These are phyloP conservation scores for Craseonycteris thonglongyai DNA, from an alignment of 2,113 vertebrate genomes.

Conservation along the genomic window DNA sequence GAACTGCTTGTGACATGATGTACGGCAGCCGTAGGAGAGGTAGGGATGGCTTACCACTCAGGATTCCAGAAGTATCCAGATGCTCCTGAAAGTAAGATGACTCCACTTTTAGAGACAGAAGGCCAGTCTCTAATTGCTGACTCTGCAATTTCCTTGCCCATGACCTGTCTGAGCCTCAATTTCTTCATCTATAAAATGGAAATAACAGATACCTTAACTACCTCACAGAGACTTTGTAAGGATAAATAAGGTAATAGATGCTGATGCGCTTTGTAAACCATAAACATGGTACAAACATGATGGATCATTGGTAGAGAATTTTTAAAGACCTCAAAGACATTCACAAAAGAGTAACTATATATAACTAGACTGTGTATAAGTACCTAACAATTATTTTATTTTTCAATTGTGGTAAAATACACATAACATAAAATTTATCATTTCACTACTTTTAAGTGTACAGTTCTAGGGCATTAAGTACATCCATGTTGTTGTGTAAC, in stretches of 20 bases:
- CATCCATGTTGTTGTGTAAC: background rate
- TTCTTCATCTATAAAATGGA: background rate
- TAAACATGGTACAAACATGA: background rate
- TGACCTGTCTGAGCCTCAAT: background rate
- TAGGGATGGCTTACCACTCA: background rate
- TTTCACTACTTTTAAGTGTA: background rate
- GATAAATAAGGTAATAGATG: background rate
- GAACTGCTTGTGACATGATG: background rate
- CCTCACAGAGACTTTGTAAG: background rate
- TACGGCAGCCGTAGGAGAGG: background rate
- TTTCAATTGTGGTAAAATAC: background rate
- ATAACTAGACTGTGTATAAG: background rate
- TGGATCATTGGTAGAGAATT: background rate
- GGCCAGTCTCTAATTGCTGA: background rate
- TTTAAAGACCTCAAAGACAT: background rate
- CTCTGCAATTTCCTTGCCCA: background rate
- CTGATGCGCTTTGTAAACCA: background rate
- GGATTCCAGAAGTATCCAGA: background rate
- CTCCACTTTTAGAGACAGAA: background rate
- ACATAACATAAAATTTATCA: background rate
- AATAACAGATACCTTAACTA: background rate
- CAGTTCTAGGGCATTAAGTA: background rate
- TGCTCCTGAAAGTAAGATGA: background rate
- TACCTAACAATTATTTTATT: background rate
- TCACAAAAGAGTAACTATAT: background rate